These are phyloP conservation scores for Syngnathus floridae DNA, from an alignment of 2,113 vertebrate genomes.

Conservation along the genomic window DNA sequence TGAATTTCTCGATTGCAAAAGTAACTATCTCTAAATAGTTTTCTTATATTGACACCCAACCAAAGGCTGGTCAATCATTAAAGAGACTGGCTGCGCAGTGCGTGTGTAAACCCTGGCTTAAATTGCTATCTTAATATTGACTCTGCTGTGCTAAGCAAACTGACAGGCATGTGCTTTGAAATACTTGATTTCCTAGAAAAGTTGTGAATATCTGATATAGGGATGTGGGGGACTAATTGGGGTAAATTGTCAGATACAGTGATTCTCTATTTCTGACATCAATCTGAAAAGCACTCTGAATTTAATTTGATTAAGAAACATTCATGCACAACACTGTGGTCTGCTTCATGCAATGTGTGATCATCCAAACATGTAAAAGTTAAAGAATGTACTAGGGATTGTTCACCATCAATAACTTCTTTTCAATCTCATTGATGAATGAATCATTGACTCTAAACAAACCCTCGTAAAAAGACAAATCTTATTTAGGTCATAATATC, in stretches of 20 bases:
- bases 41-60: constrained; percentile 48
- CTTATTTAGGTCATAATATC: constrained; percentile 45
- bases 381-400: constrained; percentile 19
- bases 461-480: constrained; percentile 50
- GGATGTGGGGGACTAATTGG: constrained; percentile 31
- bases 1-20: constrained; percentile 28
- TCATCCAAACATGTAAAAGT: background rate
- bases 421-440: constrained; percentile 39
- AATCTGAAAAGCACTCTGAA: background rate
- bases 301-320: background rate
- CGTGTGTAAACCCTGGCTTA: constrained; percentile 62
- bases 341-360: background rate
- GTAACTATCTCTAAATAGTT: constrained; percentile 35
- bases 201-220: constrained; percentile 48
- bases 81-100: constrained; percentile 49
- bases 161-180: constrained; percentile 51
- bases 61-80: constrained; percentile 57
- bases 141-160: constrained; percentile 64
- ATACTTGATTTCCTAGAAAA: constrained; percentile 58
- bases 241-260: constrained; percentile 8
- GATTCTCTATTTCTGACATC: background rate
- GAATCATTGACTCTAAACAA: constrained; percentile 63
- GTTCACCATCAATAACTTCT: constrained; percentile 28
- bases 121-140: constrained; percentile 69
- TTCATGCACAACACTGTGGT: background rate